Evolutionary conservation across 2,888 invertebrate genomes (phyloP).

Genomic region (Heliconius ethilla): DNA sequence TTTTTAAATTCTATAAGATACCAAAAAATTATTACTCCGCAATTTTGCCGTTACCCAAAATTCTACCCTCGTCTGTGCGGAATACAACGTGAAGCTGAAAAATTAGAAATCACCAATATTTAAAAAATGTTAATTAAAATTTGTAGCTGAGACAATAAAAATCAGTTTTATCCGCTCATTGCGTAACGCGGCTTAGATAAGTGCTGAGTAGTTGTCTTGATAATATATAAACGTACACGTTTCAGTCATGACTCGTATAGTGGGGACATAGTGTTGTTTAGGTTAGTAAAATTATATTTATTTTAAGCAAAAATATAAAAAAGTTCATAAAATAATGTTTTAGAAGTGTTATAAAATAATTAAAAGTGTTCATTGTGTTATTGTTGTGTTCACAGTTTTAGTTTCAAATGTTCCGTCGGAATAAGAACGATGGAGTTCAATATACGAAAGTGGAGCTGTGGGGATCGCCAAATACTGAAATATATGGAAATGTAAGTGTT

Average conservation of each 20-base stretch:
- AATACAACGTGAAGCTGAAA: too few species aligned
- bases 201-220: slow-evolving; percentile 24
- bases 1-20: too few species aligned
- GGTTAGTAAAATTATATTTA: background rate
- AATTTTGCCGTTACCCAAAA: too few species aligned
- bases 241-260: slow-evolving; percentile 31
- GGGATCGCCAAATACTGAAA: slow-evolving; percentile 50
- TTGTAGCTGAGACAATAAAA: too few species aligned
- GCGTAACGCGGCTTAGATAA: too few species aligned
- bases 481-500: slow-evolving; percentile 36
- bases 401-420: slow-evolving; percentile 67
- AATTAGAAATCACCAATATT: too few species aligned
- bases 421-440: slow-evolving; percentile 55
- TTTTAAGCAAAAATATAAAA: background rate
- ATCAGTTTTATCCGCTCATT: too few species aligned
- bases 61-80: too few species aligned
- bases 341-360: background rate
- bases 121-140: too few species aligned
- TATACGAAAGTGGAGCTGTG: slow-evolving; percentile 62
- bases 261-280: slow-evolving; percentile 23
- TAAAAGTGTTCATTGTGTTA: slow-evolving; percentile 4
- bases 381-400: background rate
- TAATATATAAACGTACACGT: slow-evolving; percentile 29
- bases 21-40: too few species aligned
- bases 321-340: background rate